Base-by-base conservation (phyloP, 1,140 invertebrate genomes). In the Conopomorpha cramerella region DNA sequence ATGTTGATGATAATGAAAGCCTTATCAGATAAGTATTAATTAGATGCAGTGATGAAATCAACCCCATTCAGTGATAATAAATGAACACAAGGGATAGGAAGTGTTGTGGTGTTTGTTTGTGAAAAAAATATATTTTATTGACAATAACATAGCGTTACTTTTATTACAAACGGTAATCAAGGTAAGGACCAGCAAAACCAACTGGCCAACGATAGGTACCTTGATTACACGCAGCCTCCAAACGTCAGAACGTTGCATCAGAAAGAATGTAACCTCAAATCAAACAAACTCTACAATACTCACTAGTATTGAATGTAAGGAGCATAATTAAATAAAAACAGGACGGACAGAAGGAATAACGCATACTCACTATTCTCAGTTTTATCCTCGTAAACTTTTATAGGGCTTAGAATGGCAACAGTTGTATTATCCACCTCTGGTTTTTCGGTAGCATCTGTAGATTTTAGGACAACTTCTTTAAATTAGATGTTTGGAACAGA, bases 341-440 rank as follows among this genome's bases (percentile, higher is more conserved):
- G 28, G 28, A 25, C 23, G 23, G 23, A 6, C 6, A 12, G 10
- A 23, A 23, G 19, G 19, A 23, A 6, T 10, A 23, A 4, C 19
- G 10, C 63, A 71, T 76, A 76, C 71, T 76, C 59, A 72, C 71
- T 68, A 53, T 49, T 57, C 46, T 55, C 51, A 61, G 66, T 54
- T 48, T 62, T 68, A 63, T 62, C 62, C 46, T 60, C n/a, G n/a
- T n/a, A 46, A 50, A 51, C 50, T 48, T 66, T 43, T 50, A 56
- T 46, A 47, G 50, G 48, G 59, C 57, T 55, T 46, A 67, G 61
- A 54, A 55, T 56, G 63, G 41, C 57, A 61, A 51, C 58, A 51
- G 43, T 55, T 42, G 58, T 46, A 62, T 62, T 72, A 57, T 61
- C 67, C 59, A 55, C 63, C 55, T 65, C 71, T 43, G 64, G 55